These are phyloP conservation scores for Chrysolina oricalcia DNA, from an alignment of 2,888 invertebrate genomes.

Conservation along the genomic window DNA sequence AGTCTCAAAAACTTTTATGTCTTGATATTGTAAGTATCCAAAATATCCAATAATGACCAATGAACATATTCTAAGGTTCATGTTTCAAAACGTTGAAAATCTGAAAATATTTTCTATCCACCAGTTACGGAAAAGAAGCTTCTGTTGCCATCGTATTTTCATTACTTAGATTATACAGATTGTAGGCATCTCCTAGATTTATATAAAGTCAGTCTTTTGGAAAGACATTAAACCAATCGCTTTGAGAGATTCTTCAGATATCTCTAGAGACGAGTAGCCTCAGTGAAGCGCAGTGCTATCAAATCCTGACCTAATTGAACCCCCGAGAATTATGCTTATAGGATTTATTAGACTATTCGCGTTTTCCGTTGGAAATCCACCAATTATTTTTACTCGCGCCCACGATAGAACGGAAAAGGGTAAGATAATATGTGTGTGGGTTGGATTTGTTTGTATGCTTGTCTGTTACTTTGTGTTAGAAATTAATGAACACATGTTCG, in stretches of 20 bases:
- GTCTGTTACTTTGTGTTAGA: not conserved
- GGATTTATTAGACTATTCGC: not conserved
- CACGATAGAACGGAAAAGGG: conserved; percentile 7
- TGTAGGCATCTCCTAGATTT: not conserved
- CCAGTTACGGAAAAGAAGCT: not conserved
- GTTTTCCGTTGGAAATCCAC: conserved; percentile 19
- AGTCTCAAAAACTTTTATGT: too few species aligned
- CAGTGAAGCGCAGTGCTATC: not conserved
- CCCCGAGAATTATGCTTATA: not conserved
- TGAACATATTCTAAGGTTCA: too few species aligned
- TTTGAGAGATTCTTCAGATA: not conserved
- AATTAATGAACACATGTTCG: too few species aligned
- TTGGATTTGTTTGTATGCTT: conserved; percentile 4
- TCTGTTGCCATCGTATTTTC: not conserved
- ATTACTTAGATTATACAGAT: not conserved
- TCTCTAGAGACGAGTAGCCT: not conserved
- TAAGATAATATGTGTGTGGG: conserved; percentile 7
- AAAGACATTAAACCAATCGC: not conserved
- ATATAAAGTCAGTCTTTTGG: not conserved
- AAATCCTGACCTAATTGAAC: conserved; percentile 19
- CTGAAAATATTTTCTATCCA: not conserved
- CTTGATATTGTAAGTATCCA: too few species aligned
- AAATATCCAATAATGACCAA: too few species aligned
- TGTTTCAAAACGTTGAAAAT: not conserved
- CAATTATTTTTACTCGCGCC: conserved; percentile 14